Evolutionary conservation across 1,140 invertebrate genomes (phyloP).

Genomic region (Mizuhopecten yessoensis): DNA sequence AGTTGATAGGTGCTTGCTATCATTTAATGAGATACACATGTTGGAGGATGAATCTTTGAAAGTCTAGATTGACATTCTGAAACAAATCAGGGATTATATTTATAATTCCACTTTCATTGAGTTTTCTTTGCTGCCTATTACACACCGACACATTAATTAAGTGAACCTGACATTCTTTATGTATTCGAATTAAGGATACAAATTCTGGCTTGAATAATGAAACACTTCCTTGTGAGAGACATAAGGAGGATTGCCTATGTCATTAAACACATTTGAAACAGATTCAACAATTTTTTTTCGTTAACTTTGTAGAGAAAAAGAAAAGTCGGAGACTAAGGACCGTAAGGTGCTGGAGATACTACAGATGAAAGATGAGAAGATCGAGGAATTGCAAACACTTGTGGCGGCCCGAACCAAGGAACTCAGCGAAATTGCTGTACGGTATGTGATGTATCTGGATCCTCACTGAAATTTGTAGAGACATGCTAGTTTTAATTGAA

Average conservation of each 20-base stretch:
- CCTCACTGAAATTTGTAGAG: neutral
- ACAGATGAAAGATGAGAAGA: slow-evolving; percentile 81
- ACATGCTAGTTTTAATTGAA: slow-evolving; percentile 17
- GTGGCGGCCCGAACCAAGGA: slow-evolving; percentile 73
- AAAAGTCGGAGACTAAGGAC: slow-evolving; percentile 82
- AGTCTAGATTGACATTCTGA: slow-evolving; percentile 33
- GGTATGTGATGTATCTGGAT: slow-evolving; percentile 61
- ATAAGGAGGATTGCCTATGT: slow-evolving; percentile 33
- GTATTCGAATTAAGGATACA: slow-evolving; percentile 6
- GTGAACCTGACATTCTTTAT: slow-evolving; percentile 27
- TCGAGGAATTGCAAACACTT: slow-evolving; percentile 79
- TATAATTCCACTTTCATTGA: slow-evolving; percentile 4
- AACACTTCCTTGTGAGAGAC: slow-evolving; percentile 9
- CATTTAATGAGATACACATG: neutral
- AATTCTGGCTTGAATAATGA: neutral
- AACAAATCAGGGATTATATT: slow-evolving; percentile 28
- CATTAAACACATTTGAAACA: slow-evolving; percentile 39
- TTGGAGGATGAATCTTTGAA: neutral
- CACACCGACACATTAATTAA: slow-evolving; percentile 16
- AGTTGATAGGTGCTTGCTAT: neutral
- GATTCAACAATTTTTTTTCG: slow-evolving; percentile 16
- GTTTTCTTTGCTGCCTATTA: slow-evolving; percentile 15
- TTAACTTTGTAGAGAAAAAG: slow-evolving; percentile 79
- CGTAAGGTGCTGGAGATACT: slow-evolving; percentile 81
- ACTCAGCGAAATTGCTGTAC: slow-evolving; percentile 71